Evolutionary conservation across 2,888 invertebrate species (phyloP).

Genomic region (Andrena minutula): DNA sequence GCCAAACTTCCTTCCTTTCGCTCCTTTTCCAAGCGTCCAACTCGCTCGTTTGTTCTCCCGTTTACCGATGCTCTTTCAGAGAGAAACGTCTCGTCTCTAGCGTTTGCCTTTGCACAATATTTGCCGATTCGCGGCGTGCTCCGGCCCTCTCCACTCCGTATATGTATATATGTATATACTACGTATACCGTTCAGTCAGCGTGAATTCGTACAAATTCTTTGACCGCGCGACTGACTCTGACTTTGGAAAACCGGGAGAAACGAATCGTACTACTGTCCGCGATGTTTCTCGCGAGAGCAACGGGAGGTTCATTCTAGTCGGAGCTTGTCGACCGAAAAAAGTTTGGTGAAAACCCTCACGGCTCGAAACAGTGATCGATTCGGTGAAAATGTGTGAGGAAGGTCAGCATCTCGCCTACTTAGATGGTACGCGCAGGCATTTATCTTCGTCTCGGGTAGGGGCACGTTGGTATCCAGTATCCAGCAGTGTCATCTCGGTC

Average conservation of each 20-base stretch:
- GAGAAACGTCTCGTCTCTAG: constrained; percentile 30
- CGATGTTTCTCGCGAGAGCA: not conserved
- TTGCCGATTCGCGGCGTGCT: constrained; percentile 50
- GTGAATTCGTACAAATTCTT: not conserved
- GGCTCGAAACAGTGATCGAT: not conserved
- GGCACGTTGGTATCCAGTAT: constrained; percentile 3
- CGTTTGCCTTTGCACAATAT: constrained; percentile 65
- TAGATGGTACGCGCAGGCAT: not conserved
- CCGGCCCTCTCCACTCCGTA: constrained; percentile 4
- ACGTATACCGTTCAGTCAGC: not conserved
- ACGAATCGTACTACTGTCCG: not conserved
- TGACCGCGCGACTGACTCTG: not conserved
- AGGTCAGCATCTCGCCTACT: constrained; percentile 2
- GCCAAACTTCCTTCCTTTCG: not conserved
- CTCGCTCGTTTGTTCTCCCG: constrained; percentile 23
- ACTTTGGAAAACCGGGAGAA: not conserved
- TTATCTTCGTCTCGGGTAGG: not conserved
- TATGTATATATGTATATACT: too few species aligned
- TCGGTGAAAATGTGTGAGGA: not conserved
- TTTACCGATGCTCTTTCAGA: constrained; percentile 16
- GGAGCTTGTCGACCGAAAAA: not conserved
- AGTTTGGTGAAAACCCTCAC: not conserved
- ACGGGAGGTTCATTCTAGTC: not conserved
- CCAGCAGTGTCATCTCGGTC: not conserved
- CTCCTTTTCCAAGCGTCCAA: constrained; percentile 19